phyloP scores from a whole-genome alignment of 2,888 invertebrate species.

The Aphidoletes aphidimyza region DNA sequence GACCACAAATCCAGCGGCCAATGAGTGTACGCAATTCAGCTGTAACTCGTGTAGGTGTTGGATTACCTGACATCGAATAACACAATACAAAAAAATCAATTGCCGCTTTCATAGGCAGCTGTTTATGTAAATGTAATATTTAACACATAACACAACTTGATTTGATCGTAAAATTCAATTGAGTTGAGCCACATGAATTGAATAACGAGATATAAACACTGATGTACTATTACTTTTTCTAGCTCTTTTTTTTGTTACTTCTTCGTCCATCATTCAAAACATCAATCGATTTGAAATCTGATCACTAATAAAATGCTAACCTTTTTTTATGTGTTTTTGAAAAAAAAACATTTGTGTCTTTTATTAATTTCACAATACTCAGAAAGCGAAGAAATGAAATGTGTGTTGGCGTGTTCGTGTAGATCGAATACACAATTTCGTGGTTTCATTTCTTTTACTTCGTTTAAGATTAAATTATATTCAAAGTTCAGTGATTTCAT shows the following conservation, averaged over 20 bases:
- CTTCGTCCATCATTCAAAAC: not conserved
- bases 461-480: conserved; percentile 26
- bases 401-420: conserved; percentile 1
- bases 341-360: not conserved
- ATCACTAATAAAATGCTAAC: conserved; percentile 49
- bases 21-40: conserved; percentile 58
- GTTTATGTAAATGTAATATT: not conserved
- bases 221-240: conserved; percentile 23
- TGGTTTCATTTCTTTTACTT: no score
- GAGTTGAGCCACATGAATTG: not conserved
- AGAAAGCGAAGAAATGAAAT: not conserved
- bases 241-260: not conserved
- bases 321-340: not conserved
- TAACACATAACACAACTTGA: not conserved
- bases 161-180: not conserved
- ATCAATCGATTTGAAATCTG: not conserved
- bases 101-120: not conserved
- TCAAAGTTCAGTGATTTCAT: conserved; percentile 29
- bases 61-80: conserved; percentile 57
- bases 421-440: not conserved
- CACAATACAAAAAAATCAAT: not conserved
- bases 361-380: conserved; percentile 18
- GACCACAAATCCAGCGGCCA: conserved; percentile 55
- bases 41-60: conserved; percentile 58
- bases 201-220: conserved; percentile 28